phyloP scores from a whole-genome alignment of 37 sponge, comb jelly and placozoan species.

The Axinella damicornis region DNA sequence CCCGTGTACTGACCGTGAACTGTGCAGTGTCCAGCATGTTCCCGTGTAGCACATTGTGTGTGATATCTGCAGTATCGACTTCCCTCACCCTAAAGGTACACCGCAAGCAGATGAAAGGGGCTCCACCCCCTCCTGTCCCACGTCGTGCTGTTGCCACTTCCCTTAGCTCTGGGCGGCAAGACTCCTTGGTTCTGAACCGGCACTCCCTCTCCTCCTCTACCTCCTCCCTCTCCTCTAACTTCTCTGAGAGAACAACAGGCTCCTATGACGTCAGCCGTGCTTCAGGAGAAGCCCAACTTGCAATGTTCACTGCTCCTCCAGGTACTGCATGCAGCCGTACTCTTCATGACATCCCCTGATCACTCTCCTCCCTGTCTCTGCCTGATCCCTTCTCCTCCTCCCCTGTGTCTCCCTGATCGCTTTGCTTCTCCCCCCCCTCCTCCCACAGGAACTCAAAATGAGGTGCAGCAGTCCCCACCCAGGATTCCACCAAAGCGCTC shows the following conservation, averaged over 20 bases:
- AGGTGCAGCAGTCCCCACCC: not conserved
- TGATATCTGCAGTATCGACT: too few relatives aligned
- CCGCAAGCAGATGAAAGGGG: not conserved
- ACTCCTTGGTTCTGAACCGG: not conserved
- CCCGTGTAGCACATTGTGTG: too few relatives aligned
- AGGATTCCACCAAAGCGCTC: conserved; percentile 5
- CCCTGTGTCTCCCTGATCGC: not conserved
- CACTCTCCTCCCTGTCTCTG: too few relatives aligned
- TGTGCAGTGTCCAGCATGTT: too few relatives aligned
- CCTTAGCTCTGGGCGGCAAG: not conserved
- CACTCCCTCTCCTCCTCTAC: conserved; percentile 35
- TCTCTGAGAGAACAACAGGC: not conserved
- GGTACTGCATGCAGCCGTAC: too few relatives aligned
- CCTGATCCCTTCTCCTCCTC: too few relatives aligned
- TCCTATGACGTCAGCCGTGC: not conserved
- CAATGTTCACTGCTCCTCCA: too few relatives aligned
- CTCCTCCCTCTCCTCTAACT: conserved; percentile 28
- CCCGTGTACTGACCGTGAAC: too few relatives aligned
- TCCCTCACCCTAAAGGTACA: too few relatives aligned
- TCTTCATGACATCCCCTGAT: too few relatives aligned
- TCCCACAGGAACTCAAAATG: not conserved
- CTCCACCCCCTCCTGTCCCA: conserved; percentile 47
- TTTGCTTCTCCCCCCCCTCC: conserved; percentile 11
- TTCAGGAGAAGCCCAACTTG: too few relatives aligned
- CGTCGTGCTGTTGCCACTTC: conserved; percentile 27